Evolutionary conservation across 2,113 vertebrate species (phyloP).

Genomic region (Xerus inauris): DNA sequence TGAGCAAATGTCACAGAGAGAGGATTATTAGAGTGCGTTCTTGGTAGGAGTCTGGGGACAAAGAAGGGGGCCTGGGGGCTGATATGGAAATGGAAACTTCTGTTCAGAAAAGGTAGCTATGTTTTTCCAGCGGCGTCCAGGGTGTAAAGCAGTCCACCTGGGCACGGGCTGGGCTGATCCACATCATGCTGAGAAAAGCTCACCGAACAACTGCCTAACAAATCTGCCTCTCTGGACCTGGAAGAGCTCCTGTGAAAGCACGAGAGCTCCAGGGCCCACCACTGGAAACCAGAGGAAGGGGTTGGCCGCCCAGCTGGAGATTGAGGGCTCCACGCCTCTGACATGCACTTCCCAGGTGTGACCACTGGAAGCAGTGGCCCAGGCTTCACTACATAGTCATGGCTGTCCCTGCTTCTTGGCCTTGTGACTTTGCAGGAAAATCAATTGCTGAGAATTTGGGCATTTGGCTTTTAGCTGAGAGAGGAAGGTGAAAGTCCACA

Average conservation of each 20-base stretch:
- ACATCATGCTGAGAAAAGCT: background rate
- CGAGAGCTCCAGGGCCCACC: too few species aligned
- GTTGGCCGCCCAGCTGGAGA: accelerated
- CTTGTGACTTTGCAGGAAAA: background rate
- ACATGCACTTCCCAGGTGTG: accelerated
- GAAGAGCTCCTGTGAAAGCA: background rate
- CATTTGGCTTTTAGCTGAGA: background rate
- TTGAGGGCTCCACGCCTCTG: accelerated
- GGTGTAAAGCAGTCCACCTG: too few species aligned
- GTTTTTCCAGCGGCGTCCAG: accelerated
- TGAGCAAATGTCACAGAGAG: background rate
- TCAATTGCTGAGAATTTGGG: background rate
- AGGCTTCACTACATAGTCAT: accelerated
- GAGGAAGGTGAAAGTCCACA: background rate
- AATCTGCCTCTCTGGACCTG: background rate
- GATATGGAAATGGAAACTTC: accelerated
- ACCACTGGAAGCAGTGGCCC: accelerated
- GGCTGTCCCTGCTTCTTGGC: background rate
- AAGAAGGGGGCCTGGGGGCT: too few species aligned
- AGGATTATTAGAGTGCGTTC: accelerated
- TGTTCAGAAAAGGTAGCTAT: background rate
- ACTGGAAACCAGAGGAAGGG: background rate
- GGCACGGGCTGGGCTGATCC: background rate
- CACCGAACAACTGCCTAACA: background rate
- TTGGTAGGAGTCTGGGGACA: background rate